Conservation (phyloP, 1,140 invertebrate genomes). For the Drosophila aff. region DNA sequence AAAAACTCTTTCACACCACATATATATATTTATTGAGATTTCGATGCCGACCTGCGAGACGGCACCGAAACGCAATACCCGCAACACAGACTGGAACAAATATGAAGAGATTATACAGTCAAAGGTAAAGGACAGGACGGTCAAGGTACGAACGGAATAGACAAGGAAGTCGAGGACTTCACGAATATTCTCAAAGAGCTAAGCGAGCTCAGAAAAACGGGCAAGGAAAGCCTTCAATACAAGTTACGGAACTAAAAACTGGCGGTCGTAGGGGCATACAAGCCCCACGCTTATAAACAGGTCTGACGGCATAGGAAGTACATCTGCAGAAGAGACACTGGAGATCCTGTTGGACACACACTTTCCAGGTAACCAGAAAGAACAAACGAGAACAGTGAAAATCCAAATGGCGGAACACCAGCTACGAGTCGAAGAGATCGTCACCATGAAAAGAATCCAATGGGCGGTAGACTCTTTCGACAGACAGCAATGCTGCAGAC, state of each 20-base stretch:
- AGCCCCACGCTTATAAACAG: too few species aligned
- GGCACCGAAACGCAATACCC: neutral
- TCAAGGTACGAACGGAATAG: neutral
- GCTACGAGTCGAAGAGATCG: too few species aligned
- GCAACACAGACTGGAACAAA: neutral
- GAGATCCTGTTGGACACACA: too few species aligned
- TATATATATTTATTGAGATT: neutral
- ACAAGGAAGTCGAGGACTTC: neutral
- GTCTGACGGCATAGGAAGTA: too few species aligned
- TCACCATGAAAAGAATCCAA: too few species aligned
- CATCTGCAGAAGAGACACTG: too few species aligned
- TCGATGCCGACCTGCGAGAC: neutral
- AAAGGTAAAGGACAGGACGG: neutral
- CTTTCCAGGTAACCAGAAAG: too few species aligned
- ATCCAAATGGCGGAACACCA: too few species aligned
- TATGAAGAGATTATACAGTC: neutral
- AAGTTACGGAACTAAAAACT: neutral
- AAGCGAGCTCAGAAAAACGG: neutral
- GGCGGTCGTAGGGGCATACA: neutral
- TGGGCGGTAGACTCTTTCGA: too few species aligned
- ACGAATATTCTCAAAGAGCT: neutral
- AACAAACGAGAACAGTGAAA: too few species aligned
- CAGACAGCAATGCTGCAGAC: too few species aligned
- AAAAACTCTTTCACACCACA: neutral
- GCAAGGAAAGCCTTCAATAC: neutral